Evolutionary conservation across 1,140 invertebrate genomes (phyloP), one percentile per base, ranked within the genome.

Genomic region (Bombus difficillimus): DNA sequence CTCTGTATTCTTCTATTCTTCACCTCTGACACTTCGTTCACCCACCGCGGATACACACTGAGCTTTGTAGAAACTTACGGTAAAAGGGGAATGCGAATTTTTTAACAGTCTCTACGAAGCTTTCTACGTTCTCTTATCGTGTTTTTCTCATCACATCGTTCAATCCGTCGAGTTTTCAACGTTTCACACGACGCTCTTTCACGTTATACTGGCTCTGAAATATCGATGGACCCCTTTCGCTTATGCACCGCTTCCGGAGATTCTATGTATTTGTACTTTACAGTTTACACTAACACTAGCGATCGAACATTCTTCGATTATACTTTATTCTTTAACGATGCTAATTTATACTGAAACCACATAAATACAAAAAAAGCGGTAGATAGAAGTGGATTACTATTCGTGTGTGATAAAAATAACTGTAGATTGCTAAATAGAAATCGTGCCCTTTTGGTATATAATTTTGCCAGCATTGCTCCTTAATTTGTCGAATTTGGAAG

Each of bases 261-360:
- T 15, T 53, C 71, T 82, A 82, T 8, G 9, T 82, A 41, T 82
- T 82, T 82, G 81, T 75, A 82, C 81, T 82, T 82, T 82, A 53
- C 25, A 15, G 57, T 81, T 57, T 62, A 37, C 28, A 22, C 18
- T 82, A 47, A n/a, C 18, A 4, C n/a, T 66, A 47, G 3, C 25
- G 62, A 75, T 64, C 25, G 53, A 75, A 47, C 39, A 18, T 64
- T n/a, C 9, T 41, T 22, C 9, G 25, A 32, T 76, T 18, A 6
- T 76, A n/a, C 37, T 57, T 57, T 34, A 10, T 76, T 39, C 13
- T n/a, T 39, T 15, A 59, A 57, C 53, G 8, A 75, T 13, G 37
- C 15, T 59, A 59, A 72, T 9, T 39, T 25, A 39, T n/a, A 6
- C 5, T 8, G 25, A 73, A 73, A 9, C 2, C 32, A 25, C 8